phyloP scores from a whole-genome alignment of 2,113 vertebrate genomes.

The Peromyscus leucopus region DNA sequence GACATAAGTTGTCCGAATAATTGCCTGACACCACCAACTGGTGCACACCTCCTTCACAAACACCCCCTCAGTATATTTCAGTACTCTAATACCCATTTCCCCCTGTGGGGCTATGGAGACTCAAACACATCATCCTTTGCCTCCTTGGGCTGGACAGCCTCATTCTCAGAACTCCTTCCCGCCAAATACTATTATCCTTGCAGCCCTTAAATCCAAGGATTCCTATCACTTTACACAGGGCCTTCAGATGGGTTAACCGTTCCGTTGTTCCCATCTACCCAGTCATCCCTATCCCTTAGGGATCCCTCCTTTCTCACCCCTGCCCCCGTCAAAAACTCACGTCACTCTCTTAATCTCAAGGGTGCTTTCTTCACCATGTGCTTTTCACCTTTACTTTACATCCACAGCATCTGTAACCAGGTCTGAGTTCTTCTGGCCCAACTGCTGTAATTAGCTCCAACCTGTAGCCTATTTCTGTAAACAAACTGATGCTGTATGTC shows the following conservation, averaged over 20 bases:
- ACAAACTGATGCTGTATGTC: background rate
- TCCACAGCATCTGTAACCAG: background rate
- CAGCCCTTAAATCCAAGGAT: background rate
- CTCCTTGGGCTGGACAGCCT: background rate
- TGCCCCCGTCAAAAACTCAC: background rate
- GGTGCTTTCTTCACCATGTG: background rate
- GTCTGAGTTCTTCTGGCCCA: background rate
- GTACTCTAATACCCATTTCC: background rate
- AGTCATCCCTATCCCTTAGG: background rate
- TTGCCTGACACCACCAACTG: background rate
- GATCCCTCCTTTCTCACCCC: background rate
- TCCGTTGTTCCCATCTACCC: background rate
- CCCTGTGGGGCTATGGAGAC: background rate
- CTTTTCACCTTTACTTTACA: background rate
- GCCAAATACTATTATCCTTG: background rate
- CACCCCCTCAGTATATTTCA: background rate
- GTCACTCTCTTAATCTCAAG: background rate
- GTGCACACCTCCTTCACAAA: background rate
- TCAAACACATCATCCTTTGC: background rate
- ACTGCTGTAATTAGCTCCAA: background rate
- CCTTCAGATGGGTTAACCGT: background rate
- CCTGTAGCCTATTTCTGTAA: background rate
- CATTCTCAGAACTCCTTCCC: background rate
- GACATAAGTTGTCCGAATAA: background rate
- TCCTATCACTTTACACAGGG: background rate